Evolutionary conservation across 1,140 invertebrate species (phyloP).

Genomic region (Saccostrea echinata): DNA sequence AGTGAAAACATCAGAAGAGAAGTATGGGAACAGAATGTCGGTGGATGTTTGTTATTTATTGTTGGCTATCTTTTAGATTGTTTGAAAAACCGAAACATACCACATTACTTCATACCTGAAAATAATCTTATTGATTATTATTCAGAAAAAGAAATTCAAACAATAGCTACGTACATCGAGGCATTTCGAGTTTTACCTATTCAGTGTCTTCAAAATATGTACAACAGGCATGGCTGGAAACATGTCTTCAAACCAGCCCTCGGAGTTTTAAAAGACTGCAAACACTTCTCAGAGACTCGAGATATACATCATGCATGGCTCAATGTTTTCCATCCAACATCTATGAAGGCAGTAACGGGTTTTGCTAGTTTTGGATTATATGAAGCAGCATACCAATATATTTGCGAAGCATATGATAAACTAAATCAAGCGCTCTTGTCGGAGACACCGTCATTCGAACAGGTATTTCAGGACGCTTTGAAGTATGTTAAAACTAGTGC

Average conservation of each 20-base stretch:
- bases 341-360: not conserved
- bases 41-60: slow-evolving; percentile 17
- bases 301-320: not conserved
- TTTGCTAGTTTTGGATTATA: not conserved
- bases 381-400: not conserved
- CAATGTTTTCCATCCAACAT: not conserved
- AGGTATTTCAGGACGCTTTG: not conserved
- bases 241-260: not conserved
- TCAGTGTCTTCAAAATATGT: slow-evolving; percentile 2
- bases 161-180: not conserved
- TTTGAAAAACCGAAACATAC: slow-evolving; percentile 13
- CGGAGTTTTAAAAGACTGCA: not conserved
- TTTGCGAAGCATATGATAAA: not conserved
- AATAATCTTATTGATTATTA: slow-evolving; percentile 48
- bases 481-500: not conserved
- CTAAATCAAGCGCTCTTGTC: not conserved
- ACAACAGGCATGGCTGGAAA: not conserved
- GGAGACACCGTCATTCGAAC: not conserved
- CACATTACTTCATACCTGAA: slow-evolving; percentile 29
- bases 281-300: not conserved
- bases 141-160: not conserved
- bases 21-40: not conserved
- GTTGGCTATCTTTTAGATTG: not conserved
- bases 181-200: slow-evolving; percentile 38
- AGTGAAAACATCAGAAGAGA: not conserved